Evolutionary conservation across 64 coral and sea anemone genomes (phyloP).

Genomic region (Hydrozoanthus tunicans): DNA sequence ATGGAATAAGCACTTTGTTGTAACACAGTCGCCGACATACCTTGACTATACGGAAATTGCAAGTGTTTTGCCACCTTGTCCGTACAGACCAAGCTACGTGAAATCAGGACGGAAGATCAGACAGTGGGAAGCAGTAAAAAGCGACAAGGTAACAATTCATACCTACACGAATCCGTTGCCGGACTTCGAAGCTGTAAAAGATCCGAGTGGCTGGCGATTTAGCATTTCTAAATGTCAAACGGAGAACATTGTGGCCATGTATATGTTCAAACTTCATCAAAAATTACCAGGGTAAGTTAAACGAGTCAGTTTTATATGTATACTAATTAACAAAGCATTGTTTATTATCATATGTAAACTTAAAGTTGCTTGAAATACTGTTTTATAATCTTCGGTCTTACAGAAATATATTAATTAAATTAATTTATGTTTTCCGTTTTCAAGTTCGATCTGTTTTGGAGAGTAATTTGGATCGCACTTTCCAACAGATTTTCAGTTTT

Average conservation of each 20-base stretch:
- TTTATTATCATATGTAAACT: too few species aligned
- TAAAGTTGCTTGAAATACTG: too few species aligned
- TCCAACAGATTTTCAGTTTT: too few species aligned
- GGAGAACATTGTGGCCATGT: conserved; percentile 20
- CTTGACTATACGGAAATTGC: conserved; percentile 27
- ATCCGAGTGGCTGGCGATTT: conserved; percentile 16
- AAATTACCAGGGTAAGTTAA: conserved; percentile 27
- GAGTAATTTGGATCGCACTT: too few species aligned
- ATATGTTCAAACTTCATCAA: conserved; percentile 3
- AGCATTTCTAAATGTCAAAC: neutral
- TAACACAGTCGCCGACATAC: neutral
- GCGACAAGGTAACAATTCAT: neutral
- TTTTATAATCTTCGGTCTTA: too few species aligned
- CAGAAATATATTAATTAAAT: too few species aligned
- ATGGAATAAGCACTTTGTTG: conserved; percentile 34
- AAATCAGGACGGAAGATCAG: conserved; percentile 11
- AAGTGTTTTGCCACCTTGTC: conserved; percentile 17
- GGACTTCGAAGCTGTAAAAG: conserved; percentile 1
- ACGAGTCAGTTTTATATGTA: too few species aligned
- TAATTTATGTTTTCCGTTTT: too few species aligned
- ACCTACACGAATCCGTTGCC: conserved; percentile 14
- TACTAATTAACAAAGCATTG: too few species aligned
- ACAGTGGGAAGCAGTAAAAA: conserved; percentile 40
- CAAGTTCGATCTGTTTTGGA: too few species aligned
- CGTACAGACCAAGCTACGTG: conserved; percentile 37